Evolutionary conservation across 2,888 invertebrate genomes (phyloP).

Genomic region (Luperina nickerlii): DNA sequence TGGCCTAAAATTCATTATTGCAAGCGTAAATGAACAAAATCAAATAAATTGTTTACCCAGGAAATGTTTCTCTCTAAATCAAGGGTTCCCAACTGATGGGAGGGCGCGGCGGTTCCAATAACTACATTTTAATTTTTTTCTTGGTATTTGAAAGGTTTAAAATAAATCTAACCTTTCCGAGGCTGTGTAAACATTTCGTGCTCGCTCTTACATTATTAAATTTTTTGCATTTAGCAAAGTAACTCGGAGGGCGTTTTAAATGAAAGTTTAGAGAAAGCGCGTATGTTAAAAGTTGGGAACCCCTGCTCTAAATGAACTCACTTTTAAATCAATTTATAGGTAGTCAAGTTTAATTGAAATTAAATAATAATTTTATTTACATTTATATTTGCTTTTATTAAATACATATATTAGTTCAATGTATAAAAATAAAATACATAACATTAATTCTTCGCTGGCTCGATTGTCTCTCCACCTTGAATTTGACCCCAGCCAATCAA

Average conservation of each 20-base stretch:
- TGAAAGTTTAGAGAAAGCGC: background rate
- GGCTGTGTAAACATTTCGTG: no score
- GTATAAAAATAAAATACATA: conserved; percentile 83
- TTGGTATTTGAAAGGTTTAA: no score
- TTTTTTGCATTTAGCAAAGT: background rate
- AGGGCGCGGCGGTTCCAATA: background rate
- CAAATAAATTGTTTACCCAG: conserved; percentile 85
- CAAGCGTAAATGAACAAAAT: conserved; percentile 76
- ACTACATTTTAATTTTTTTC: background rate
- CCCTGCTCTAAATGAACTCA: conserved; percentile 55
- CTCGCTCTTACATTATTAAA: background rate
- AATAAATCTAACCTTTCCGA: no score
- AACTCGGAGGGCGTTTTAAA: background rate
- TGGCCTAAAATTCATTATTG: conserved; percentile 92
- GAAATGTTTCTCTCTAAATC: conserved; percentile 58
- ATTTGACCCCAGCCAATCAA: conserved; percentile 99
- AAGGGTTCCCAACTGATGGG: background rate
- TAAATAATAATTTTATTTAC: conserved; percentile 67
- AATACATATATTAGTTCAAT: conserved; percentile 69
- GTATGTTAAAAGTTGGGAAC: conserved; percentile 3
- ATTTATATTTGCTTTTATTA: conserved; percentile 68
- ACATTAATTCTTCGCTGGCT: conserved; percentile 92
- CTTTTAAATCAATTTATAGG: conserved; percentile 55
- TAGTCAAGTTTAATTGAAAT: conserved; percentile 64
- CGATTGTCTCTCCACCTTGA: conserved; percentile 98